Evolutionary conservation across 2,113 vertebrate species (phyloP).

Genomic region (Macaca mulatta): DNA sequence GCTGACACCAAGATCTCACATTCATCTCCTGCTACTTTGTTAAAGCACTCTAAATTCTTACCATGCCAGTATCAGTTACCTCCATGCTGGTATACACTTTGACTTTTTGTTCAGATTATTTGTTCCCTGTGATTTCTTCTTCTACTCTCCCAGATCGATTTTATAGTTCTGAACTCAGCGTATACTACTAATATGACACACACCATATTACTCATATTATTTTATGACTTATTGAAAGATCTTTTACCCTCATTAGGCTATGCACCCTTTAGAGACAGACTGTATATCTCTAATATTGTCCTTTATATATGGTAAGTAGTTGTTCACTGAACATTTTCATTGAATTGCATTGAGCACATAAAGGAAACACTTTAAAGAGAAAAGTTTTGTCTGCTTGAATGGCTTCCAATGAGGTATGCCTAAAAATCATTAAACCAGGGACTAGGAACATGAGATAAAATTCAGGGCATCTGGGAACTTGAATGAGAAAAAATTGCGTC

Average conservation of each 20-base stretch:
- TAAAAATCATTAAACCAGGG: neutral
- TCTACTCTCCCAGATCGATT: neutral
- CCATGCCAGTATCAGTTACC: neutral
- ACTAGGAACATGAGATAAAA: conserved; percentile 13
- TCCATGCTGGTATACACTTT: neutral
- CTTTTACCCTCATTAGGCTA: neutral
- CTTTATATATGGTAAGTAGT: neutral
- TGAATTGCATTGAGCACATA: neutral
- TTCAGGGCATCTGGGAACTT: neutral
- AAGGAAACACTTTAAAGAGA: neutral
- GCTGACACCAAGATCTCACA: neutral
- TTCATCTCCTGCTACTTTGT: neutral
- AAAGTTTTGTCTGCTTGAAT: neutral
- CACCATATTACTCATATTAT: neutral
- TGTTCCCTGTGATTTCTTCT: neutral
- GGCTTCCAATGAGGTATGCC: neutral
- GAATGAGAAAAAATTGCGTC: neutral
- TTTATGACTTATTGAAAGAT: conserved; percentile 24
- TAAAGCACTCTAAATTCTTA: neutral
- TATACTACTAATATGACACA: neutral
- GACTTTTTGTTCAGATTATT: neutral
- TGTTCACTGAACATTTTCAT: neutral
- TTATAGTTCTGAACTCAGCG: neutral
- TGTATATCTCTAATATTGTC: neutral
- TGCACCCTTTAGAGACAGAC: neutral